Evolutionary conservation across 64 coral and sea anemone genomes (phyloP), one percentile per base, ranked within the genome.

Genomic region (Platygyra sinensis): DNA sequence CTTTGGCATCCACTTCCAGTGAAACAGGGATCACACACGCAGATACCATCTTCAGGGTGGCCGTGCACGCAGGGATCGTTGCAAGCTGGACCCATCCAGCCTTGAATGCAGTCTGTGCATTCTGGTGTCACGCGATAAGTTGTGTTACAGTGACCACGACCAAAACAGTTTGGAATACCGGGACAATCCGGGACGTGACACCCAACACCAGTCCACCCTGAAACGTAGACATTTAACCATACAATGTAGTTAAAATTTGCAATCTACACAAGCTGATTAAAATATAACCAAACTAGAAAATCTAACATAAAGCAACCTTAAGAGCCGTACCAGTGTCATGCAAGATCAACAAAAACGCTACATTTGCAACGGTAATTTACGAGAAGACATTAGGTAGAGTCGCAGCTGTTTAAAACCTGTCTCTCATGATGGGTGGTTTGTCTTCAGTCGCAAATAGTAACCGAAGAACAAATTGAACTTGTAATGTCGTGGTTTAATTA

Each of bases 51-150:
- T 67, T 82, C 87, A 22, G 90, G 77, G 29, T 74, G 51, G 20
- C 96, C 96, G 31, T 95, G 93, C 27, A 95, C 60, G 76, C 96
- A 98, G 1, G 90, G 96, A 50, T 93, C 87, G 67, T 98, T 98
- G 72, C 96, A 98, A 19, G 96, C 93, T 31, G 96, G 93, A 42
- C 96, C 96, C 90, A 95, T 98, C 96, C 96, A 98, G 20, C 96
- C 96, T 67, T 71, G 36, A 8, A 16, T 64, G 51, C 96, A 98
- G 79, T 93, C 87, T 24, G 96, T 98, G 33, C 96, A 98, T 52
- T 92, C 87, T 67, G 96, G 96, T 7, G 96, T 98, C 24, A 73
- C 69, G 5, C 96, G 90, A 28, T 87, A 22, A 32, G 96, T 98
- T 29, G 80, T 72, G 59, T 98, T 98, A 17, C 96, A 98, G 62